A percentile compares a stretch with the other conserved stretches of the same genome.
Evolutionary conservation across 2,888 invertebrate species (phyloP).

Genomic region (Diogma glabrata): DNA sequence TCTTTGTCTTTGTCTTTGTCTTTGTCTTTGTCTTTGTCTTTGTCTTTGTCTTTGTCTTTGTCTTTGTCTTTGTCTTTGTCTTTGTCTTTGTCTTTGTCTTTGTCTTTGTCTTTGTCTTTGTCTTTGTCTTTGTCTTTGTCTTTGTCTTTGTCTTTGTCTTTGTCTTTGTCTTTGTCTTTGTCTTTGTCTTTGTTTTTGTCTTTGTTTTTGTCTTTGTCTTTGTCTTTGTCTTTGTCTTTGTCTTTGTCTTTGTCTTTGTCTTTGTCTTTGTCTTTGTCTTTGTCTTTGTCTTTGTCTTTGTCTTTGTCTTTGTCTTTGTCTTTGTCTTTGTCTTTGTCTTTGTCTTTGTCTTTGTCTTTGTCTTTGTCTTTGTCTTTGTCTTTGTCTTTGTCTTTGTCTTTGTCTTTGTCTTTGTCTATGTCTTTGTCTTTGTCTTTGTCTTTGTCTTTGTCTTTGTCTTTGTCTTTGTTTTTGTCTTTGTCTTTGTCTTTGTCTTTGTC

Average conservation of each 20-base stretch:
- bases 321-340: not conserved
- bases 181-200: not conserved
- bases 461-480: not conserved
- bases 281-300: not conserved
- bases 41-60: too few relatives aligned
- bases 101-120: too few relatives aligned
- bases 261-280: not conserved
- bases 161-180: not conserved
- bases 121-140: too few relatives aligned
- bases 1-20: too few relatives aligned
- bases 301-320: not conserved
- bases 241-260: not conserved
- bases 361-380: not conserved
- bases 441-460: not conserved
- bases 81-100: too few relatives aligned
- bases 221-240: not conserved
- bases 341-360: not conserved
- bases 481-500: not conserved
- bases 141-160: not conserved
- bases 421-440: not conserved
- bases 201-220: not conserved
- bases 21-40: too few relatives aligned
- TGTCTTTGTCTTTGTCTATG: not conserved
- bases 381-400: not conserved
- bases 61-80: too few relatives aligned